Evolutionary conservation across 2,797 vertebrate species (phyloP).

Genomic region (Micromesistius poutassou): DNA sequence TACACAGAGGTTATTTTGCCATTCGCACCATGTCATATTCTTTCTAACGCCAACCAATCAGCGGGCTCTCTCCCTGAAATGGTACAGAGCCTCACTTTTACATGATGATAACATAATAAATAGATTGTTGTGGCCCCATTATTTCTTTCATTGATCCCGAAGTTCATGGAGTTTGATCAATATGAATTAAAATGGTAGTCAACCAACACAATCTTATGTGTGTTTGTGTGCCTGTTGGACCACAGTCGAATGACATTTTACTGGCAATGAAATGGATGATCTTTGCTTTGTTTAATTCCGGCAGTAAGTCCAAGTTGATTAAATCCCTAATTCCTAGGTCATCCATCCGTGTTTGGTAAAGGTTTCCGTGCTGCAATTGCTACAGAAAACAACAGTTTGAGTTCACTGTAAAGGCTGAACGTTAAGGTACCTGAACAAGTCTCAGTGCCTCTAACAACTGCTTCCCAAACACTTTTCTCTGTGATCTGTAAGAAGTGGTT

Average conservation of each 20-base stretch:
- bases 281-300: background rate
- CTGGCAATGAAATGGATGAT: background rate
- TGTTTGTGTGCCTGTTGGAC: background rate
- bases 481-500: background rate
- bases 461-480: background rate
- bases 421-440: background rate
- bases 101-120: background rate
- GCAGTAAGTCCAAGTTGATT: background rate
- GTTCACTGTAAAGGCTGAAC: background rate
- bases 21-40: background rate
- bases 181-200: background rate
- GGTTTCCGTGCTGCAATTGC: background rate
- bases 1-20: background rate
- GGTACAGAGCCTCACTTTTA: background rate
- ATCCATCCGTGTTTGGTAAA: background rate
- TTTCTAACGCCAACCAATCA: background rate
- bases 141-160: background rate
- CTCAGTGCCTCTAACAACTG: background rate
- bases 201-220: background rate
- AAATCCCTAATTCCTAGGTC: slow-evolving; percentile 5
- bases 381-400: background rate
- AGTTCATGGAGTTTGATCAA: background rate
- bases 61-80: background rate
- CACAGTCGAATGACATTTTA: background rate
- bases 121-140: background rate